Base-by-base conservation (phyloP, 1,140 invertebrate species). In the Schlechtendalia chinensis region DNA sequence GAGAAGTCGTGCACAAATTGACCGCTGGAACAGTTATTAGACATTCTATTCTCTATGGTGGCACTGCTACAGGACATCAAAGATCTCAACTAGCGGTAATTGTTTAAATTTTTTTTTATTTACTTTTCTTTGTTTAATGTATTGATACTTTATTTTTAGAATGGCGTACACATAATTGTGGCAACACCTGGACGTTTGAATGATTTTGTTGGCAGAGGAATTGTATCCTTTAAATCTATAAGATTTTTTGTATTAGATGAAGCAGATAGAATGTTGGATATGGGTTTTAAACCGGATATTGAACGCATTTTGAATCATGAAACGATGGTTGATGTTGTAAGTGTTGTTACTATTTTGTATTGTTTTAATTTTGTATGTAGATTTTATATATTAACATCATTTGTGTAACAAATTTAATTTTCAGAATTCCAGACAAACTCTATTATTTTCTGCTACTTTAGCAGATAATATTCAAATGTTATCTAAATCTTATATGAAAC, bases 391-490 rank as follows among this genome's bases (percentile, higher is more conserved):
- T n/a, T n/a, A n/a, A n/a, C n/a, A n/a, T n/a, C n/a, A n/a, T n/a
- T n/a, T n/a, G n/a, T n/a, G n/a, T n/a, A n/a, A n/a, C n/a, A n/a
- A n/a, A n/a, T n/a, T 72, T 67, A 22, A 12, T 54, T 72, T 72
- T 1, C 24, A 79, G 75, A 10, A 61, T 47, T 19, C 32, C 71
- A 89, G 97, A 59, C 96, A 98, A 86, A 75, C 75, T 3, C 86
- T 94, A 11, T 98, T 99, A 96, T 99, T 96, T 95, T 97, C 95
- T 69, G 97, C 97, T 1, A 99, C 97, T 0, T 98, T 97, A 96
- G 97, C 97, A 0, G 97, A 98, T 85, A 97, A 99, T 87, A 96
- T 99, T 0, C 90, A 91, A 83, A 91, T 91, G 84, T 86, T 99
- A 59, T 97, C 97, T 67, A 92, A 96, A 86, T 96, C 98, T 85